Base-by-base conservation (phyloP, 1,140 invertebrate species). In the Drosophila sucinea region DNA sequence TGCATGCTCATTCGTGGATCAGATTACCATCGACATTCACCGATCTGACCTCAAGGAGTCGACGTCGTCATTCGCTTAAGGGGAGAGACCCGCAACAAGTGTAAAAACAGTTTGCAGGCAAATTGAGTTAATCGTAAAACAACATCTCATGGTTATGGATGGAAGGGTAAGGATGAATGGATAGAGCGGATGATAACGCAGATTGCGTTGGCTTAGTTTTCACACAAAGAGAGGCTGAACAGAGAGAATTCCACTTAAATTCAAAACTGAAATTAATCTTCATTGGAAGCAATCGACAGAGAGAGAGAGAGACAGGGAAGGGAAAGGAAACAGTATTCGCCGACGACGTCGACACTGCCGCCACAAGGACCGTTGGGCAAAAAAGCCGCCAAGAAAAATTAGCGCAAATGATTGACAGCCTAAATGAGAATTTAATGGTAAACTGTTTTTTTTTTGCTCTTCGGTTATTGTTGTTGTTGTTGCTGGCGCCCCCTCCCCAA, bases 381-480 rank as follows among this genome's bases (percentile, higher is more conserved):
- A 70, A 67, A 72, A 73, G 75, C 74, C 69, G 68, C 70, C 73
- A 76, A 61, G 71, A 90, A 86, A 90, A 90, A 90, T 90, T 90
- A 86, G 87, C 87, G 77, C 87, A 86, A 86, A 87, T 90, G 86
- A 90, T 90, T 90, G 86, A 90, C 86, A 90, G 86, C 79, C 80
- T 86, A 90, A 90, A 90, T 90, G 86, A 71, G 86, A 90, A 90
- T 90, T 90, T 90, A 90, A 90, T 90, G 86, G 86, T 81, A 79
- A 89, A 84, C 66, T 87, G 60, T 71, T 68, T 56, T 66, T 75
- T 65, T 38, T 63, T 57, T 60, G 17, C 51, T 51, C 8, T 38
- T 44, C 33, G 38, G 33, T 35, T 67, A 27, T 63, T 51, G 25
- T 51, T 69, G 40, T 56, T 66, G 11, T 33, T 51, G n/a, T 72